Evolutionary conservation across 2,797 vertebrate genomes (phyloP), one percentile per base, ranked within the genome.

Genomic region (Bovichtus diacanthus): DNA sequence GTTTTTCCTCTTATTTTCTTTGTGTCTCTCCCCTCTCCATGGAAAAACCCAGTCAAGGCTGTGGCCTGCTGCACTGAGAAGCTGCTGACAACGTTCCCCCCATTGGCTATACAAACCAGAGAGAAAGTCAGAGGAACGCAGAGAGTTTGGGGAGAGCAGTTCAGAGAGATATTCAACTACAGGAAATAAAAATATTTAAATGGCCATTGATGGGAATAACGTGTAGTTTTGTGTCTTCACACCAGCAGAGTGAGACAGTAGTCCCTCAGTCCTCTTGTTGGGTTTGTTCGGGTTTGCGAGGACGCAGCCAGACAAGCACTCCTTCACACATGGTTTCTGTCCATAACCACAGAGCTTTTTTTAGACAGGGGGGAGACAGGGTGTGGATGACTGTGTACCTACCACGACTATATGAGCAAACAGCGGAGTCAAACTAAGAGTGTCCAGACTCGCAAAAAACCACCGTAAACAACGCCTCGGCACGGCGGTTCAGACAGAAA

Each of bases 301-400:
- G 80, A 74, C 60, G 46, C 68, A 76, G 72, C 58, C 75, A 86
- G 83, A 71, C 61, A 18, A 49, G 27, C 23, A 2, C 31, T 68
- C 59, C 67, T 55, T 78, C 78, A 81, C 74, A 83, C 31, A 78
- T 83, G 83, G 75, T 84, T 71, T 82, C 74, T 66, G 27, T 80
- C 74, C 74, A 12, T 72, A 87, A 91, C 92, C 92, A 68, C 91
- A 70, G 81, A 31, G 65, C 85, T 93, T 90, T 91, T 91, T 92
- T 84, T 94, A 93, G 88, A 76, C n/a, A 34, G 12, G 62, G 46
- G 51, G 85, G 87, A 89, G 87, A 88, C 91, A 84, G 92, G 90
- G 90, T 91, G 93, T 88, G 90, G 86, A 85, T 72, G 70, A 80
- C 86, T 86, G 80, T 38, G 59, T 65, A 78, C 71, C 79, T 41